These are phyloP conservation scores for Petrophora chlorosata DNA, from an alignment of 2,888 invertebrate genomes.

Conservation along the genomic window DNA sequence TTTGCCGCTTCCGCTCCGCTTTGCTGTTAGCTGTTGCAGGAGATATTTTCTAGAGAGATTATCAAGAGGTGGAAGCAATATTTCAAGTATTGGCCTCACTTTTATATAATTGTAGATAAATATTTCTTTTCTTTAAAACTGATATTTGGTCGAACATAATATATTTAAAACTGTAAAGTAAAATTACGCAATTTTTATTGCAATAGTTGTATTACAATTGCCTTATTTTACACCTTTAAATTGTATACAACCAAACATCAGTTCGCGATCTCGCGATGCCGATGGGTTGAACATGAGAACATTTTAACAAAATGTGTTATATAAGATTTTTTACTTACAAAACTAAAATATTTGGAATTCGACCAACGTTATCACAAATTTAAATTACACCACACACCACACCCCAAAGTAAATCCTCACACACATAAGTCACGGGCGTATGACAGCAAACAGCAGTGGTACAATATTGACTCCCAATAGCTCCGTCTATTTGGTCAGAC, in stretches of 20 bases:
- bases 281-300: too few species aligned
- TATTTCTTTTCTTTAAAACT: not conserved
- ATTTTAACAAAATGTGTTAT: too few species aligned
- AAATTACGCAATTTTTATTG: too few species aligned
- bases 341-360: not conserved
- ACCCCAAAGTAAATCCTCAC: constrained; percentile 19
- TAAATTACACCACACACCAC: constrained; percentile 6
- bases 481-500: constrained; percentile 58
- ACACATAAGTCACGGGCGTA: constrained; percentile 18
- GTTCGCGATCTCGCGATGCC: too few species aligned
- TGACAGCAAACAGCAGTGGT: constrained; percentile 40
- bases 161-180: too few species aligned
- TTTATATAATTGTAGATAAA: constrained; percentile 8
- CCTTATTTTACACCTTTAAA: too few species aligned
- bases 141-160: too few species aligned
- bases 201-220: too few species aligned
- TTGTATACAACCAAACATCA: too few species aligned
- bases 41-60: constrained; percentile 62
- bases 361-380: not conserved
- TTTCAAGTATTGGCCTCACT: constrained; percentile 37
- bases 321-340: too few species aligned
- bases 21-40: constrained; percentile 40
- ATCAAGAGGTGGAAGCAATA: constrained; percentile 58
- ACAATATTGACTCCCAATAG: constrained; percentile 55
- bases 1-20: constrained; percentile 63